These are phyloP conservation scores for Chaetura pelagica DNA, from an alignment of 2,113 vertebrate species.

Conservation along the genomic window DNA sequence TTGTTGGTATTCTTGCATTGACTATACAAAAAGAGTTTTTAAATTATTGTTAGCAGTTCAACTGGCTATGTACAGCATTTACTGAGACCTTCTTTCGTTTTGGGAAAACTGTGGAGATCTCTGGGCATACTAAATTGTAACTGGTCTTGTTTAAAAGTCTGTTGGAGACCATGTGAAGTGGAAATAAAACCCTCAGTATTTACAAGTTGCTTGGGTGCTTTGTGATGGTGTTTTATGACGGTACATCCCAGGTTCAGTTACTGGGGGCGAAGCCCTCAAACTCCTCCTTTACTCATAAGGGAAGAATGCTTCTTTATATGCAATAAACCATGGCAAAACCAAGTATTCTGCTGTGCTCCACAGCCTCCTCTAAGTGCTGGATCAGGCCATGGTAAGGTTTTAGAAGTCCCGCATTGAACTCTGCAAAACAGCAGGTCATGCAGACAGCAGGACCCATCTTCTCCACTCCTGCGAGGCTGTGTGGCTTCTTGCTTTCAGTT, in stretches of 20 bases:
- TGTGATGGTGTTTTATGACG: background rate
- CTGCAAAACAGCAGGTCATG: background rate
- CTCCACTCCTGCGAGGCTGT: background rate
- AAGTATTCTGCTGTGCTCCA: background rate
- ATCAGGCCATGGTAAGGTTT: background rate
- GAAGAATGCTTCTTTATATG: background rate
- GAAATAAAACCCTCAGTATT: constrained; percentile 81
- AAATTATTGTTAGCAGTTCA: constrained; percentile 84
- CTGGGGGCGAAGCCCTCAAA: background rate
- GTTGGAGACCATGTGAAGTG: constrained; percentile 67
- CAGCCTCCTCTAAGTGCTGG: background rate
- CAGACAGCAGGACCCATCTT: background rate
- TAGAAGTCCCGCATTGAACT: background rate
- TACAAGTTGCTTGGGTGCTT: constrained; percentile 33
- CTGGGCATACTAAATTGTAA: constrained; percentile 67
- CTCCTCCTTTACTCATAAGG: background rate
- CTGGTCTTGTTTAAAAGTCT: constrained; percentile 71
- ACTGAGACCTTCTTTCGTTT: constrained; percentile 61
- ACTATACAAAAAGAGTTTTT: constrained; percentile 82
- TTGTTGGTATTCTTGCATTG: constrained; percentile 83
- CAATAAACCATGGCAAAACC: background rate
- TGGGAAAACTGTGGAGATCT: constrained; percentile 63
- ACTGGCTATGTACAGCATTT: constrained; percentile 86
- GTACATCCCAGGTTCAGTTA: background rate
- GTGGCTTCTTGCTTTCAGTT: background rate